These are phyloP conservation scores for Camelus dromedarius DNA, from an alignment of 2,113 vertebrate species.

Conservation along the genomic window DNA sequence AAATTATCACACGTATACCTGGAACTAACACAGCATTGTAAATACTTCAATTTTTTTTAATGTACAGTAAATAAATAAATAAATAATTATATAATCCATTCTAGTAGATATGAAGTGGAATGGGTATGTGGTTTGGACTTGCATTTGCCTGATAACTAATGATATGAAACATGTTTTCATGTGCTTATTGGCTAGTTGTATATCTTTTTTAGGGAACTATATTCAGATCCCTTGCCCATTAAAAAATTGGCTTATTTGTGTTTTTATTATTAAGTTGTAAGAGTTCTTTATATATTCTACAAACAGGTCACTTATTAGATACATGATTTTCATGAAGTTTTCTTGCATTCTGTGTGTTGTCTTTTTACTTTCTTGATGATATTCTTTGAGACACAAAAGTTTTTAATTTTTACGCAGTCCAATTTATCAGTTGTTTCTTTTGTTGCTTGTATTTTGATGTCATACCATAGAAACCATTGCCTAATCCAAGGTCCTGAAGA, in stretches of 20 bases:
- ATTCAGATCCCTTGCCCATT: background rate
- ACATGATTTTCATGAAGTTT: background rate
- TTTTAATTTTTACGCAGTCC: background rate
- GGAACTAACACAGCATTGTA: too few relatives aligned
- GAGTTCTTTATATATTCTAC: background rate
- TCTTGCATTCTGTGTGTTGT: background rate
- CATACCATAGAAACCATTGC: background rate
- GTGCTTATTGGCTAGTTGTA: background rate
- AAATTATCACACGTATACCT: too few relatives aligned
- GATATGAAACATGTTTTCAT: background rate
- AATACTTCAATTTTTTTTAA: too few relatives aligned
- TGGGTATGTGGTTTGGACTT: background rate
- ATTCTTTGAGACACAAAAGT: background rate
- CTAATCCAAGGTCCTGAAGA: background rate
- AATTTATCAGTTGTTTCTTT: background rate
- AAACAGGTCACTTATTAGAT: background rate
- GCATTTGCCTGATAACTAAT: conserved; percentile 9
- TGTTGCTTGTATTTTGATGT: background rate
- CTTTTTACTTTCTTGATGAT: conserved; percentile 20
- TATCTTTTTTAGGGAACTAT: background rate
- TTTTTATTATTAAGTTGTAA: background rate
- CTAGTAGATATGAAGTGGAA: background rate
- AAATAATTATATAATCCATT: background rate
- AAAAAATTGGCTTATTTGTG: background rate
- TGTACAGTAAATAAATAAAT: background rate